Evolutionary conservation across 2,113 vertebrate genomes (phyloP).

Genomic region (Murina feae): DNA sequence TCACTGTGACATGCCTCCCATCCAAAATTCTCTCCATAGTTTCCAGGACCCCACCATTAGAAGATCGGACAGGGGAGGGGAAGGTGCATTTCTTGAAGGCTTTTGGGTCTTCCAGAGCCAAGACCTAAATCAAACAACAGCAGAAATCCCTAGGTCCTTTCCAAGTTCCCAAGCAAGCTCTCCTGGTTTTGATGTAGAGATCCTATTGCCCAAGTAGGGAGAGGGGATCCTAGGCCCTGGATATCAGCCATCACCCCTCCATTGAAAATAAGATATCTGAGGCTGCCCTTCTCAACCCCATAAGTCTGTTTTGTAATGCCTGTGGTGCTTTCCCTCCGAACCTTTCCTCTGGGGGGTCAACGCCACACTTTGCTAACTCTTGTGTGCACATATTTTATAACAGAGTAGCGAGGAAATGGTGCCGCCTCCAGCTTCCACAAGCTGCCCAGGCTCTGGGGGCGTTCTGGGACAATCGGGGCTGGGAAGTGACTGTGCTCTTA

Average conservation of each 20-base stretch:
- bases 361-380: slow-evolving; percentile 65
- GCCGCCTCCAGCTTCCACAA: slow-evolving; percentile 60
- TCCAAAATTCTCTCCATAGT: background rate
- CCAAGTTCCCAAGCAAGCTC: slow-evolving; percentile 23
- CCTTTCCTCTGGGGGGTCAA: slow-evolving; percentile 40
- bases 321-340: slow-evolving; percentile 60
- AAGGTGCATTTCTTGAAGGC: background rate
- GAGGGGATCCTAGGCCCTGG: background rate
- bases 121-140: background rate
- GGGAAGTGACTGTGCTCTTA: slow-evolving; percentile 50
- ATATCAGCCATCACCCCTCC: slow-evolving; percentile 33
- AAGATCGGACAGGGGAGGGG: background rate
- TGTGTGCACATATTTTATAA: slow-evolving; percentile 67
- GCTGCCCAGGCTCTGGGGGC: background rate
- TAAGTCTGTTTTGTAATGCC: slow-evolving; percentile 56
- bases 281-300: slow-evolving; percentile 15
- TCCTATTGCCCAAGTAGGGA: background rate
- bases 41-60: background rate
- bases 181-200: background rate
- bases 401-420: slow-evolving; percentile 51
- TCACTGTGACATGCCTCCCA: background rate
- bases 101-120: background rate
- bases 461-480: background rate
- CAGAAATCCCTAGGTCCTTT: background rate
- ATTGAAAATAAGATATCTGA: background rate